These are phyloP conservation scores for Elysia crispata DNA, from an alignment of 2,888 invertebrate species.

Conservation along the genomic window DNA sequence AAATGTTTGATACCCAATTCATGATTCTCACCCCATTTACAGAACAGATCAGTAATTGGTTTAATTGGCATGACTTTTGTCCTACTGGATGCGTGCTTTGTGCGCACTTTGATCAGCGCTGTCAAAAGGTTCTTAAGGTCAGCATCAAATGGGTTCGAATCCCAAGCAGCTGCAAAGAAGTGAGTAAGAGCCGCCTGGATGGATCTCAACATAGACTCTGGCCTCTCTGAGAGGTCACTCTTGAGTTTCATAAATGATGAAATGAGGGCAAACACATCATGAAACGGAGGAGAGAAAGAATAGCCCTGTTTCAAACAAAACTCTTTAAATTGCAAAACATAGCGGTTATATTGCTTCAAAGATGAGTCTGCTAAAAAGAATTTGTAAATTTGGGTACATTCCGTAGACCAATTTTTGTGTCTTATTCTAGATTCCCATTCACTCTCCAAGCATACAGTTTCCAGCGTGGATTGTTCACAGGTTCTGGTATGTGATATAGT, in stretches of 20 bases:
- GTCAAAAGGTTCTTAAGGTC: not conserved
- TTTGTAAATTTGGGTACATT: not conserved
- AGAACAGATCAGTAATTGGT: not conserved
- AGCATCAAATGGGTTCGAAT: too few relatives aligned
- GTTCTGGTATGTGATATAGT: too few relatives aligned
- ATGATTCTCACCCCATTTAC: slow-evolving; percentile 9
- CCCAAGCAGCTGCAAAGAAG: not conserved
- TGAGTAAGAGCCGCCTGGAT: slow-evolving; percentile 1
- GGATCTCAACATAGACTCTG: slow-evolving; percentile 10
- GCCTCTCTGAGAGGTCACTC: not conserved
- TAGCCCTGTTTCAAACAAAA: not conserved
- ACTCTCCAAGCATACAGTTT: too few relatives aligned
- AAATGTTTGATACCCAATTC: not conserved
- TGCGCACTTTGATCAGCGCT: slow-evolving; percentile 16
- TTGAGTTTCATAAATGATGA: not conserved
- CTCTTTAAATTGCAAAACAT: not conserved
- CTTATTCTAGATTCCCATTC: too few relatives aligned
- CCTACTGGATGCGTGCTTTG: not conserved
- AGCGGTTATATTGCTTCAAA: not conserved
- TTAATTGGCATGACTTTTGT: slow-evolving; percentile 16
- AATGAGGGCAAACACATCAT: not conserved
- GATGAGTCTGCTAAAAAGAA: not conserved
- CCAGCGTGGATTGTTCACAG: too few relatives aligned
- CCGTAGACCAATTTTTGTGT: too few relatives aligned
- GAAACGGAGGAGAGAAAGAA: not conserved